Evolutionary conservation across 2,888 invertebrate genomes (phyloP), one percentile per base, ranked within the genome.

Genomic region (Ormia ochracea): DNA sequence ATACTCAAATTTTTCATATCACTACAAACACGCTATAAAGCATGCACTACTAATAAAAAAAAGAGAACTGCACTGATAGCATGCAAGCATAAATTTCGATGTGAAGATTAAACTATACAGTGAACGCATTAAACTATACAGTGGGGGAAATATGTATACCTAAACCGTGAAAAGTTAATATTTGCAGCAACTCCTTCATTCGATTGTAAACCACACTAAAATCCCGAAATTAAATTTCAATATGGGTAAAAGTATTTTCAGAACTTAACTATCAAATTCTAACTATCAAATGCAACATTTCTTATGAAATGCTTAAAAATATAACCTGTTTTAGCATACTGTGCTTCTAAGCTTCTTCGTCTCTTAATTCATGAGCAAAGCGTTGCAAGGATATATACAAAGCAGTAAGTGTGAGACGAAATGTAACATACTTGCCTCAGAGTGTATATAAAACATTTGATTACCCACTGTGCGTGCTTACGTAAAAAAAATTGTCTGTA

Each of bases 51-150:
- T 21, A 38, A 59, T 43, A 45, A 61, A 31, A 1, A 48, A n/a
- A 45, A 61, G 26, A 28, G 38, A 12, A 50, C 4, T 41, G 14
- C 52, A 61, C 58, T 38, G 26, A 48, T 36, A 38, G 9, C 4
- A 19, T 28, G 12, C 65, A 9, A 10, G 14, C 33, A 68, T 26
- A 6, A 5, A 23, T 81, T 76, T 76, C 21, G 45, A 73, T 52
- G 65, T 65, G 65, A 63, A 69, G 63, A 74, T 69, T 65, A 54
- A 4, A 14, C 26, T n/a, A 14, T 2, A 19, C 12, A 7, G 3
- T 10, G n/a, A n/a, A n/a, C n/a, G 19, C 2, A 43, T 17, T 21
- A 10, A 12, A 21, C 3, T 21, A 5, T 21, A 63, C 63, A 48
- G 45, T 63, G 48, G 33, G 14, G 0, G 7, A 12, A 28, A 59